Base-by-base conservation (phyloP, 1,140 invertebrate genomes). In the Lucilia sericata region DNA sequence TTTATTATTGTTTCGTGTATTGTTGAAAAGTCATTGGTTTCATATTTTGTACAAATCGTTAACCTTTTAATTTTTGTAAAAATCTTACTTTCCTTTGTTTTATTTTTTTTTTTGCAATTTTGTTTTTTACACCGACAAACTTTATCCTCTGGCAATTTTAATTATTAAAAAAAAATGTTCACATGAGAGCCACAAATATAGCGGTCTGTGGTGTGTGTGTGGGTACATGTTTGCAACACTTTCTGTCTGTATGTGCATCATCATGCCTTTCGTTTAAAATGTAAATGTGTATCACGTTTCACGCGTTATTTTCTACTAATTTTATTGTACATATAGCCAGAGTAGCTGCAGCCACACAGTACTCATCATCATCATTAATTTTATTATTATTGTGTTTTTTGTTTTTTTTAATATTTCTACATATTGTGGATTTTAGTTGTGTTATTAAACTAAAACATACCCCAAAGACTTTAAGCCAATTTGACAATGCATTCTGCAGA, bases 221-320 rank as follows among this genome's bases (percentile, higher is more conserved):
- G 25, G 1, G 25, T 30, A 30, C 17, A 65, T 65, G 0, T 55
- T 42, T 42, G 42, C 51, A 70, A 19, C 65, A 70, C n/a, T 70
- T 19, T 70, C 7, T 70, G 65, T 70, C 65, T 70, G 65, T n/a
- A n/a, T n/a, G n/a, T 70, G 9, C 21, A 19, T 65, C 25, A 30
- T 19, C 10, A n/a, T 25, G 8, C 21, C 60, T 70, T 12, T 21
- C 19, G 0, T 60, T 60, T 60, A 60, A 60, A n/a, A 70, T 70
- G 65, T 70, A 70, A 70, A 70, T 70, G n/a, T 60, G 17, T 70
- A 70, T 70, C 65, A 70, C 65, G 65, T 70, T 70, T 70, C 65
- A 70, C 65, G 65, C 65, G 65, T 70, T 70, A 25, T 10, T 70
- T 70, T 70, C 51, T 21, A 70, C 65, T 70, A 70, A 70, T 70